Evolutionary conservation across 2,888 invertebrate genomes (phyloP), one percentile per base, ranked within the genome.

Genomic region (Thymelicus sylvestris): DNA sequence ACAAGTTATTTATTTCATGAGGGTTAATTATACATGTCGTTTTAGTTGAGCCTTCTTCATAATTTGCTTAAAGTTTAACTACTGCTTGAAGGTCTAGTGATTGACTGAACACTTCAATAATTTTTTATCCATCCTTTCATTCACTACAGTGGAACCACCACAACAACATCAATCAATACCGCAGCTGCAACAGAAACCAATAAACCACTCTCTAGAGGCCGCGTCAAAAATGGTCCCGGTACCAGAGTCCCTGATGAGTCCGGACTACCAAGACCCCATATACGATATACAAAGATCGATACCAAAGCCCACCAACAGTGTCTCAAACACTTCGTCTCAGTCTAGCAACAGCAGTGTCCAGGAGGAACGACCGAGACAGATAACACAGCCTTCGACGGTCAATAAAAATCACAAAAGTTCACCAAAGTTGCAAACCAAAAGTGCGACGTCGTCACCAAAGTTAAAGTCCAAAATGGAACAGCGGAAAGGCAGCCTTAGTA

Each of bases 191-290:
- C 69, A 74, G 38, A 92, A 88, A 75, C 87, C 88, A 4, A 82
- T 84, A 1, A 93, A 94, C 80, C 94, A 94, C 62, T 96, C 97
- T 0, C 86, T 98, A 72, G 96, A 97, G 81, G 97, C 97, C 10
- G 96, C 97, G 10, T 97, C 97, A 0, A 97, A 97, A 89, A 96
- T 97, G 94, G 97, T 98, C 0, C 98, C 97, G 0, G 97, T 97
- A 41, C 97, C 97, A 0, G 98, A 98, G 85, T 97, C 97, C 0
- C 91, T 98, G 1, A 97, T 97, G 96, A 97, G 97, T 82, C 97
- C 97, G 0, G 97, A 97, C 85, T 96, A 96, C 85, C 95, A 94
- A 72, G 94, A 94, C 75, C 94, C 94, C 0, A 90, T 94, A 7
- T 94, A 92, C 78, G 93, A 93, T 74, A 88, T 93, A 71, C 93